These are phyloP conservation scores for Virgularia gustaviana DNA, from an alignment of 92 coral and sea anemone species.

Conservation along the genomic window DNA sequence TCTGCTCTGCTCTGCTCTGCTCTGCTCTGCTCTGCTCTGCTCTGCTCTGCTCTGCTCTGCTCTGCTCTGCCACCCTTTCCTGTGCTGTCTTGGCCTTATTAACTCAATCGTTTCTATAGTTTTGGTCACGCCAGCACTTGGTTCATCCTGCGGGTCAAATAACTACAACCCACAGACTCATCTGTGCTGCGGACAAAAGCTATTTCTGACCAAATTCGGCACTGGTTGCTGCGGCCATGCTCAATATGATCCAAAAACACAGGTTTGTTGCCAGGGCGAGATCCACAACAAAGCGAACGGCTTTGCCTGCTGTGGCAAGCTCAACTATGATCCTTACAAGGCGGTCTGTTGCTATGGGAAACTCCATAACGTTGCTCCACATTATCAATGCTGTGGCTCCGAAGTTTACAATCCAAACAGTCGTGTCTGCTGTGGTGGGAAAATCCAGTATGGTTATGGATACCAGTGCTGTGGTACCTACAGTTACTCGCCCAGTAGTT, in stretches of 20 bases:
- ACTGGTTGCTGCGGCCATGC: conserved; percentile 3
- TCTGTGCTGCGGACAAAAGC: conserved; percentile 7
- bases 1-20: too few species aligned
- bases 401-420: conserved; percentile 10
- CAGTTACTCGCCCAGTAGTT: neutral
- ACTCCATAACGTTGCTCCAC: conserved; percentile 16
- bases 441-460: neutral
- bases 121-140: neutral
- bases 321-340: conserved; percentile 26
- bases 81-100: too few species aligned
- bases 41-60: too few species aligned
- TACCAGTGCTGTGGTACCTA: neutral
- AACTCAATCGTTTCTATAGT: neutral
- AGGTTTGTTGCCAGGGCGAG: conserved; percentile 13
- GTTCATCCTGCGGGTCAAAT: conserved; percentile 11
- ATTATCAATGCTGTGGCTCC: conserved; percentile 1
- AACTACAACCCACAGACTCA: conserved; percentile 9
- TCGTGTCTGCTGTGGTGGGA: neutral
- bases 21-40: too few species aligned
- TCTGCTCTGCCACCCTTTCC: too few species aligned
- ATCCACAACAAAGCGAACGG: conserved; percentile 2
- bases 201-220: neutral
- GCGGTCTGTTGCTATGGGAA: conserved; percentile 18
- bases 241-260: neutral
- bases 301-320: conserved; percentile 18